phyloP scores from a whole-genome alignment of 1,140 invertebrate species.

The Pachypsylla venusta region DNA sequence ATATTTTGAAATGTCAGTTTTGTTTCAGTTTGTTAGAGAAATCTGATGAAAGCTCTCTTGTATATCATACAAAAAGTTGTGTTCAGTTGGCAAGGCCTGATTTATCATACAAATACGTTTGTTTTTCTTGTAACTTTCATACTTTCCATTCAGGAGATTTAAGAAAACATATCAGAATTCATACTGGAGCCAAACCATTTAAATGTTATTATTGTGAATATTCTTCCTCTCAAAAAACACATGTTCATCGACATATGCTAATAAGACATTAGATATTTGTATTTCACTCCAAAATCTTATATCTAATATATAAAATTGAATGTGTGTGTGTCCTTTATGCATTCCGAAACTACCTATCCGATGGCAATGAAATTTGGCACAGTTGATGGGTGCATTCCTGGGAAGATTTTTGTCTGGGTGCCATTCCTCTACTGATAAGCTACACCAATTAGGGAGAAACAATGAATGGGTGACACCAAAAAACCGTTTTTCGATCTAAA shows the following conservation, averaged over 20 bases:
- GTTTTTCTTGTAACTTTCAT: conserved; percentile 1
- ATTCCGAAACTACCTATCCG: no score
- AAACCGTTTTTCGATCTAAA: no score
- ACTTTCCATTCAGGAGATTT: background rate
- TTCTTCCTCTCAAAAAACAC: background rate
- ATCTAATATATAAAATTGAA: no score
- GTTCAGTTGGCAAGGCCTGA: background rate
- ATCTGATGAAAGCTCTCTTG: background rate
- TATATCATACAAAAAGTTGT: background rate
- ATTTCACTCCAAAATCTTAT: background rate
- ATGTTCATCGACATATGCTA: background rate
- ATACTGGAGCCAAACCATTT: background rate
- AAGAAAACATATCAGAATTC: no score
- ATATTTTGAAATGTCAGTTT: background rate
- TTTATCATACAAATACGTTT: background rate
- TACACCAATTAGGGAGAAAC: no score
- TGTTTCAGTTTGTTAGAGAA: background rate
- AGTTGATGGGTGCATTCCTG: no score
- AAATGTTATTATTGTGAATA: background rate
- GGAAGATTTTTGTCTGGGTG: no score
- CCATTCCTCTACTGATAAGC: no score
- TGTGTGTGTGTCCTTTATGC: no score
- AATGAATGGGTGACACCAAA: no score
- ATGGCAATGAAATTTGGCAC: no score
- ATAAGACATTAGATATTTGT: background rate